Conservation (phyloP, 2,113 vertebrate genomes). For the Amphilophus citrinellus region DNA sequence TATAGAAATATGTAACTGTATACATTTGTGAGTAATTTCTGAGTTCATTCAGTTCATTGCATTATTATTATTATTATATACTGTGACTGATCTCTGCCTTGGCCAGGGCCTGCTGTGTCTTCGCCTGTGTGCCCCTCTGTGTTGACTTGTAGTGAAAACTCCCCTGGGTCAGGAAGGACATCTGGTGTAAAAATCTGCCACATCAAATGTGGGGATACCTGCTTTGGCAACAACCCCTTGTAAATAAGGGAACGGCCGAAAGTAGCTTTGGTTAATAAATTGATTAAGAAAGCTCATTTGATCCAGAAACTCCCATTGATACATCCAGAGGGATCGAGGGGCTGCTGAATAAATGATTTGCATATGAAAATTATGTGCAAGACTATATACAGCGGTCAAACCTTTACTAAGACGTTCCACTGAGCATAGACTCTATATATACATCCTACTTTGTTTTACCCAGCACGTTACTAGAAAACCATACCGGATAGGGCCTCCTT, state of each 20-base stretch:
- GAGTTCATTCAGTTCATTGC: too few relatives aligned
- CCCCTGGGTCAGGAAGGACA: neutral
- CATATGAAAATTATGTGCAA: neutral
- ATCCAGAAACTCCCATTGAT: neutral
- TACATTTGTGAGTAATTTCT: too few relatives aligned
- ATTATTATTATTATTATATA: too few relatives aligned
- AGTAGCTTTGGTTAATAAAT: too few relatives aligned
- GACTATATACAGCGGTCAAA: neutral
- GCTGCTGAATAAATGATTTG: neutral
- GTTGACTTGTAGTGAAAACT: too few relatives aligned
- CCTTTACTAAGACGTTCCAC: neutral
- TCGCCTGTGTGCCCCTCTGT: too few relatives aligned
- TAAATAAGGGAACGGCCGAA: neutral
- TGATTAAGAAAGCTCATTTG: neutral
- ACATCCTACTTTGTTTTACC: neutral
- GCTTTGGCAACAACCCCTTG: too few relatives aligned
- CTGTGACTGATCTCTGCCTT: too few relatives aligned
- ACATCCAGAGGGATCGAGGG: neutral
- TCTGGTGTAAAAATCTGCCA: neutral
- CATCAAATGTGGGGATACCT: neutral
- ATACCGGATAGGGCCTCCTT: neutral
- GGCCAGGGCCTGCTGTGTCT: too few relatives aligned
- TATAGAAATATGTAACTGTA: too few relatives aligned
- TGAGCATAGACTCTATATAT: too few relatives aligned
- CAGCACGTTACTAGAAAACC: neutral